Conservation (phyloP, 1,140 invertebrate genomes). For the Caenorhabditis inopinata region DNA sequence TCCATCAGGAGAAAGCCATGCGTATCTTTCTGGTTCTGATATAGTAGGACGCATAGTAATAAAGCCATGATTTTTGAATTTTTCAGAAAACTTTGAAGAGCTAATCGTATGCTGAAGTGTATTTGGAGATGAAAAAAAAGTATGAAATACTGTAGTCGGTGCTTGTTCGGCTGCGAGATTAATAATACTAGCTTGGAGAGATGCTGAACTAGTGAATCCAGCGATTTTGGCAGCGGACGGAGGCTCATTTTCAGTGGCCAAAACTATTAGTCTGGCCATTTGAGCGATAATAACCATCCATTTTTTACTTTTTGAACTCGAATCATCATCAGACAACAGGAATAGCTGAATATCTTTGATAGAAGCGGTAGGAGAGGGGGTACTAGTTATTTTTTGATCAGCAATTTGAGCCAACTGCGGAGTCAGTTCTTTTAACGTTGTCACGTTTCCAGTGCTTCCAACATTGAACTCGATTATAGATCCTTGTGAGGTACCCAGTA, state of each 20-base stretch:
- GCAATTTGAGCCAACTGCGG: not conserved
- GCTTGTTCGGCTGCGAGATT: not conserved
- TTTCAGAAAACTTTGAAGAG: not conserved
- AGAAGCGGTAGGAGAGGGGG: not conserved
- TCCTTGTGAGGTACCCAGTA: slow-evolving; percentile 39
- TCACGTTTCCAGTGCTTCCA: not conserved
- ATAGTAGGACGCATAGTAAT: not conserved
- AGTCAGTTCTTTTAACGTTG: not conserved
- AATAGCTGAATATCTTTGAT: not conserved
- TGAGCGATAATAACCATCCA: slow-evolving; percentile 13
- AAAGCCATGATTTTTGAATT: slow-evolving; percentile 26
- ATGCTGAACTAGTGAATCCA: not conserved
- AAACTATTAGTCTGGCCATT: not conserved
- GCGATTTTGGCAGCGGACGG: not conserved
- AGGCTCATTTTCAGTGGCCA: not conserved
- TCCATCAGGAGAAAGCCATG: slow-evolving; percentile 19
- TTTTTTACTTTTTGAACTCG: not conserved
- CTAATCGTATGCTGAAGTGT: not conserved
- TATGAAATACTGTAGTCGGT: not conserved
- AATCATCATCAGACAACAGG: not conserved
- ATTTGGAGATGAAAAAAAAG: not conserved
- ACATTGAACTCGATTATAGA: slow-evolving; percentile 19
- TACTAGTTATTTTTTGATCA: not conserved
- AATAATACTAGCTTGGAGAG: not conserved
- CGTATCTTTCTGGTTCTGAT: not conserved